A percentile compares a stretch with the other conserved stretches of the same genome.
Evolutionary conservation across 1,140 invertebrate species (phyloP).

Genomic region (Geopemphigus sp.): DNA sequence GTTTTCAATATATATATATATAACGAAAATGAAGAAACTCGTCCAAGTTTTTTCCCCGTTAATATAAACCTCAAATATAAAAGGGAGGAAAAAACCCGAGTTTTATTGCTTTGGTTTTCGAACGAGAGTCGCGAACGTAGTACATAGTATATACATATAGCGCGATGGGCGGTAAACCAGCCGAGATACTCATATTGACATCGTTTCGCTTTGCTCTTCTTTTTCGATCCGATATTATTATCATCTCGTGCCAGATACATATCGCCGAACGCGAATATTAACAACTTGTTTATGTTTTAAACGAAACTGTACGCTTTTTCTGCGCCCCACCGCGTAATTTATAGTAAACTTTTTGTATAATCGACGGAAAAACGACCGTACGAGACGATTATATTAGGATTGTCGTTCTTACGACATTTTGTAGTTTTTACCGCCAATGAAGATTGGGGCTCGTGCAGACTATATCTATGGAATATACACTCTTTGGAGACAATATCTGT

Average conservation of each 20-base stretch:
- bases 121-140: neutral
- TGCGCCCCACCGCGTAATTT: neutral
- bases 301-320: neutral
- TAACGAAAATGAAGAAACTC: conserved; percentile 22
- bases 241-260: too few relatives aligned
- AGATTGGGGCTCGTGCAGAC: neutral
- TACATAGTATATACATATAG: too few relatives aligned
- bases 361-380: neutral
- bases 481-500: too few relatives aligned
- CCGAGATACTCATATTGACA: neutral
- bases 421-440: neutral
- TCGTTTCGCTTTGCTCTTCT: neutral
- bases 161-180: neutral
- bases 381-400: neutral
- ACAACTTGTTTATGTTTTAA: neutral
- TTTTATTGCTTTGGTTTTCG: conserved; percentile 37
- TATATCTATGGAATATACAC: too few relatives aligned
- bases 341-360: neutral
- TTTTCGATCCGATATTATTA: neutral
- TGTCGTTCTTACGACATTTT: neutral
- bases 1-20: conserved; percentile 18
- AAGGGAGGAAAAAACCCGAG: conserved; percentile 14
- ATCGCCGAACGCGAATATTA: too few relatives aligned
- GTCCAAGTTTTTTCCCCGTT: neutral
- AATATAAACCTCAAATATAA: conserved; percentile 19